A percentile compares a stretch with the other conserved stretches of the same genome.
Evolutionary conservation across 1,140 invertebrate species (phyloP).

Genomic region (Zaprionus lachaisei): DNA sequence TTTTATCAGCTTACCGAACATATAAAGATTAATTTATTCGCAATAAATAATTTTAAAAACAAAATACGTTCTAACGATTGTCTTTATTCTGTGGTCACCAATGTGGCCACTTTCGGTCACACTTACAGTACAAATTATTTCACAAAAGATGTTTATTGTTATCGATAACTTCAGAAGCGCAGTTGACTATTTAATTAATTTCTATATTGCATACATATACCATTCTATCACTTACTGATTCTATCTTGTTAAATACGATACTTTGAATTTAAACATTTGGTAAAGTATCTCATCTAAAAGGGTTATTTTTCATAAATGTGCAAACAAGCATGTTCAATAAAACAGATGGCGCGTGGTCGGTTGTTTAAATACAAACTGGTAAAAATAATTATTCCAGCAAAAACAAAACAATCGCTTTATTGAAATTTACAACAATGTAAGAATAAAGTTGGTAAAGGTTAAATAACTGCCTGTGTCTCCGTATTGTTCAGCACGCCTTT

Average conservation of each 20-base stretch:
- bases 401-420: constrained; percentile 1
- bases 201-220: background rate
- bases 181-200: background rate
- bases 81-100: background rate
- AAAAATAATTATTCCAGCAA: constrained; percentile 3
- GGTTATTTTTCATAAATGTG: background rate
- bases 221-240: background rate
- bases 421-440: background rate
- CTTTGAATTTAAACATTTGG: background rate
- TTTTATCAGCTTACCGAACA: background rate
- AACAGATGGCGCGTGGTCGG: constrained; percentile 1
- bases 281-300: background rate
- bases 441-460: background rate
- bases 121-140: background rate
- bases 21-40: background rate
- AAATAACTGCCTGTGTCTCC: too few relatives aligned
- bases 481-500: too few relatives aligned
- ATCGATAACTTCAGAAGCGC: background rate
- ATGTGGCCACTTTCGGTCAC: background rate
- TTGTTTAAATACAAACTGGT: constrained; percentile 8
- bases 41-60: background rate
- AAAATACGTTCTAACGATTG: background rate
- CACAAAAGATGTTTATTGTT: background rate
- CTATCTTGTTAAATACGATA: background rate
- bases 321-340: background rate